These are phyloP conservation scores for Lytechinus pictus DNA, from an alignment of 35 echinoderm and acorn worm genomes.

Conservation along the genomic window DNA sequence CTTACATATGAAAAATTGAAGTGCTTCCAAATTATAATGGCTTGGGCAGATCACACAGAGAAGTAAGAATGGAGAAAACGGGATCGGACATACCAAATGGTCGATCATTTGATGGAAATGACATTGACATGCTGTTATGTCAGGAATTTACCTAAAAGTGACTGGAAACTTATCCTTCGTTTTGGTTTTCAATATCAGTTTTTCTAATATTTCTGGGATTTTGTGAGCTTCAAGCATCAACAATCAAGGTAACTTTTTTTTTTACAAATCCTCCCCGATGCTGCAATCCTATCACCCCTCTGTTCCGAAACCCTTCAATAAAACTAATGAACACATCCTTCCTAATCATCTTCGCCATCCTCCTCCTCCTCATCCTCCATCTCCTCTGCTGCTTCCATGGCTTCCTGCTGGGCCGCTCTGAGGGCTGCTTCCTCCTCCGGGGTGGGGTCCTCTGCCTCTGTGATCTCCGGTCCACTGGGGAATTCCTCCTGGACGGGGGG, in stretches of 20 bases:
- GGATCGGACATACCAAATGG: too few relatives aligned
- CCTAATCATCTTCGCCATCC: slow-evolving; percentile 98
- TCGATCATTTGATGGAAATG: too few relatives aligned
- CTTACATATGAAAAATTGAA: too few relatives aligned
- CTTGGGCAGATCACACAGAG: too few relatives aligned
- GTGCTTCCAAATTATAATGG: too few relatives aligned
- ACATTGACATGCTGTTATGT: background rate
- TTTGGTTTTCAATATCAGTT: background rate
- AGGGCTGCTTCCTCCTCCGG: slow-evolving; percentile 95
- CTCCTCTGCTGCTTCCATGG: slow-evolving; percentile 88
- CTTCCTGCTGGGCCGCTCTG: slow-evolving; percentile 92
- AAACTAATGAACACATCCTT: background rate
- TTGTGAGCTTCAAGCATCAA: background rate
- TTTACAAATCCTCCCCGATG: background rate
- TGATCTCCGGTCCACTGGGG: slow-evolving; percentile 98
- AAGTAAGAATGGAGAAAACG: too few relatives aligned
- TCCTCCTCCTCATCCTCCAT: slow-evolving; percentile 96
- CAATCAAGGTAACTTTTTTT: background rate
- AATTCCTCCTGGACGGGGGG: slow-evolving; percentile 93
- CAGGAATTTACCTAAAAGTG: background rate
- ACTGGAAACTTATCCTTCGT: background rate
- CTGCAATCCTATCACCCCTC: background rate
- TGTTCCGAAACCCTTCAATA: background rate
- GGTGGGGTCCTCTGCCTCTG: slow-evolving; percentile 95
- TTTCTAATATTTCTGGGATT: background rate